phyloP scores from a whole-genome alignment of 2,797 vertebrate species.

The Siniperca undulata region DNA sequence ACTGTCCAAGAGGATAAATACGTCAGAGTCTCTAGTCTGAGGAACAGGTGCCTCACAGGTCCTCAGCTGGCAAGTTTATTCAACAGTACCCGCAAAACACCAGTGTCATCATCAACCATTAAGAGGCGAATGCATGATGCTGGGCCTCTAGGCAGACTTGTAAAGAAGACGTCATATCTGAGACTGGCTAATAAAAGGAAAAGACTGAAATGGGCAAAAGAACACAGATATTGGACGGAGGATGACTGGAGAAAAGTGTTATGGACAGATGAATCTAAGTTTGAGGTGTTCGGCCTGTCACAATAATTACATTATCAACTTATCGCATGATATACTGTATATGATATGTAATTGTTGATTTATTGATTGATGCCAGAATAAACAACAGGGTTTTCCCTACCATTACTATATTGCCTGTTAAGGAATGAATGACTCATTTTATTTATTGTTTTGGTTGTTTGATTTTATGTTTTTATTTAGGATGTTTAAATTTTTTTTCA shows the following conservation, averaged over 20 bases:
- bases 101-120: not conserved
- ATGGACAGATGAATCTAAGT: not conserved
- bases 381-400: too few species aligned
- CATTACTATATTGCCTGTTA: too few species aligned
- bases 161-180: not conserved
- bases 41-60: not conserved
- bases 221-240: slow-evolving; percentile 9
- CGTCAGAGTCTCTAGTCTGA: not conserved
- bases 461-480: too few species aligned
- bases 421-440: too few species aligned
- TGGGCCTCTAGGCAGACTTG: not conserved
- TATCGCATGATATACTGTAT: too few species aligned
- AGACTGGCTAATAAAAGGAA: not conserved
- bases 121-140: not conserved
- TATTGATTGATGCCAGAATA: too few species aligned
- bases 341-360: too few species aligned
- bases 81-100: not conserved
- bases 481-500: too few species aligned
- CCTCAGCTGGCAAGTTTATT: not conserved
- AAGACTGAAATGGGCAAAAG: not conserved
- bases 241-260: slow-evolving; percentile 8
- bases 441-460: too few species aligned
- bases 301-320: too few species aligned
- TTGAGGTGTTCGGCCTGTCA: not conserved
- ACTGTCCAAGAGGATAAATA: not conserved